Conservation (phyloP, 2,113 vertebrate species). For the Lepidothrix coronata region DNA sequence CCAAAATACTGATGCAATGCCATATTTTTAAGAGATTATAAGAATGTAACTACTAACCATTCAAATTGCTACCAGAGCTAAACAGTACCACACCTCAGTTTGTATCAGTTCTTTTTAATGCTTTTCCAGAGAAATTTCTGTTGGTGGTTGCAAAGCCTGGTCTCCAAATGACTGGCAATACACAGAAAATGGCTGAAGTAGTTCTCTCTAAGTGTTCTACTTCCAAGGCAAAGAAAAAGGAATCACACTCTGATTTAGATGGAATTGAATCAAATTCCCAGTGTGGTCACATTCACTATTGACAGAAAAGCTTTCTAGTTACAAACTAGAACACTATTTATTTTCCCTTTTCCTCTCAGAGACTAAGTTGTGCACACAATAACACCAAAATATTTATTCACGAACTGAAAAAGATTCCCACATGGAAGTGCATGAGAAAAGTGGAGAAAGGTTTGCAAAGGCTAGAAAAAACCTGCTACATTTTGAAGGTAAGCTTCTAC, state of each 20-base stretch:
- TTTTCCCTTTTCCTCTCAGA: neutral
- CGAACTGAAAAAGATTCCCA: accelerated
- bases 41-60: neutral
- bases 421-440: accelerated
- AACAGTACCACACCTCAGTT: accelerated
- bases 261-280: neutral
- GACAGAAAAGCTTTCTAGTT: neutral
- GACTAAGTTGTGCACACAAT: accelerated
- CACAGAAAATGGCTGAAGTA: neutral
- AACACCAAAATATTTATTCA: neutral
- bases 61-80: neutral
- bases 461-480: accelerated
- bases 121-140: neutral
- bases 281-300: neutral
- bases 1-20: accelerated
- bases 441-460: neutral
- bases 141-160: neutral
- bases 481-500: neutral
- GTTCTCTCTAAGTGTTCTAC: neutral
- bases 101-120: neutral
- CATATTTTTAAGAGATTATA: accelerated
- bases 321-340: neutral
- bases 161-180: neutral
- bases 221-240: neutral
- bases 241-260: neutral